These are phyloP conservation scores for Psophia crepitans DNA, from an alignment of 2,113 vertebrate species.

Conservation along the genomic window DNA sequence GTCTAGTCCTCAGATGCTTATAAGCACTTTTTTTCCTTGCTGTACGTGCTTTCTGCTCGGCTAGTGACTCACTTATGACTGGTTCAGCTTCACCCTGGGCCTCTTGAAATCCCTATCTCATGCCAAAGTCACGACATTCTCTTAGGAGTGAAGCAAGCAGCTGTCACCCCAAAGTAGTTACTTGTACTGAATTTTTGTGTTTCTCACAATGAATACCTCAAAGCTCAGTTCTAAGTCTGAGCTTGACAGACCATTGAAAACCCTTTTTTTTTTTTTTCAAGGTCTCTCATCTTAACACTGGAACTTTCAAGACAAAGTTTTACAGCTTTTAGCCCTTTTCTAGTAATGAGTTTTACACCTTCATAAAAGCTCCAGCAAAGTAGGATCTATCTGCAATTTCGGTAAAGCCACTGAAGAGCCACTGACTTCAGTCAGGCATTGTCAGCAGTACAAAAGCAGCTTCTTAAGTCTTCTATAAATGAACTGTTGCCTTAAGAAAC, in stretches of 20 bases:
- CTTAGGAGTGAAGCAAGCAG: neutral
- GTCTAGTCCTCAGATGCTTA: neutral
- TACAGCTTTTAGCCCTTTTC: neutral
- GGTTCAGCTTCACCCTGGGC: neutral
- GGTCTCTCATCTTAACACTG: neutral
- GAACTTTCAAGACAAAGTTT: neutral
- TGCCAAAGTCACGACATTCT: neutral
- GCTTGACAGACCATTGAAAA: neutral
- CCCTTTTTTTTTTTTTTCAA: neutral
- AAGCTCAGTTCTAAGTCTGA: neutral
- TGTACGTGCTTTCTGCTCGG: neutral
- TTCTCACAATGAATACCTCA: neutral
- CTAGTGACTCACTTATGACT: neutral
- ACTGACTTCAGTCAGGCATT: neutral
- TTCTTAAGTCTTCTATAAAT: neutral
- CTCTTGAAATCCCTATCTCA: neutral
- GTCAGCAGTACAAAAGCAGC: slow-evolving; percentile 32
- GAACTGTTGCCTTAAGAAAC: slow-evolving; percentile 7
- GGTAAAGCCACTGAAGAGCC: neutral
- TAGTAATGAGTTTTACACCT: slow-evolving; percentile 2
- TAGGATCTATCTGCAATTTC: neutral
- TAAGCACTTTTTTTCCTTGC: neutral
- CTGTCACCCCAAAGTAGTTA: neutral
- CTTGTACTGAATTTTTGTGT: neutral
- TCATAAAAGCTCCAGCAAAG: neutral